A percentile compares a stretch with the other conserved stretches of the same genome.
phyloP scores from a whole-genome alignment of 2,888 invertebrate species.

The Folsomia manolachei region DNA sequence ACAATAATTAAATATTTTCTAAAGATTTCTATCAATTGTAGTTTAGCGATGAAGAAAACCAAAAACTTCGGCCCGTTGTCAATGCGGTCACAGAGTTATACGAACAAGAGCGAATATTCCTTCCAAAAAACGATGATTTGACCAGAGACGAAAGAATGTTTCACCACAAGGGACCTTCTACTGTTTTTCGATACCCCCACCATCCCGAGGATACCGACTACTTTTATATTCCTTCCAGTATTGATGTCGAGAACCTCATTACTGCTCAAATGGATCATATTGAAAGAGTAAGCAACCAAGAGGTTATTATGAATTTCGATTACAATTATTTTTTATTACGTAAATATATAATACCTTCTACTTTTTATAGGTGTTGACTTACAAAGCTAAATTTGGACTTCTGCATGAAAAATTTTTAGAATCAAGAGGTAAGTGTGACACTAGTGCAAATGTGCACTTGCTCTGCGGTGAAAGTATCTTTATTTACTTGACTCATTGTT shows the following conservation, averaged over 20 bases:
- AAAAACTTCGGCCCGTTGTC: not conserved
- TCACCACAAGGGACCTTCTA: not conserved
- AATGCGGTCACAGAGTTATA: not conserved
- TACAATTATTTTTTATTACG: too few species aligned
- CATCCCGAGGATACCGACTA: not conserved
- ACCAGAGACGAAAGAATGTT: not conserved
- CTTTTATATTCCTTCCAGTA: not conserved
- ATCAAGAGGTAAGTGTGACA: too few species aligned
- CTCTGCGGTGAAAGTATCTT: too few species aligned
- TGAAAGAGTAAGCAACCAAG: not conserved
- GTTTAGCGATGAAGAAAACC: slow-evolving; percentile 3
- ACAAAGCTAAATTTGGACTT: not conserved
- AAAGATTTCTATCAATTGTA: not conserved
- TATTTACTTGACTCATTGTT: too few species aligned
- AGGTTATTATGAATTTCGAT: too few species aligned
- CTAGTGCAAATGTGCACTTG: too few species aligned
- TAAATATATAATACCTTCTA: too few species aligned
- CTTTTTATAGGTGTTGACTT: not conserved
- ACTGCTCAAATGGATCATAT: not conserved
- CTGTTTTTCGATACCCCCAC: not conserved
- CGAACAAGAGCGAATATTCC: not conserved
- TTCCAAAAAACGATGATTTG: not conserved
- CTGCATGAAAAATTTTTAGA: too few species aligned
- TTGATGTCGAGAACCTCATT: not conserved
- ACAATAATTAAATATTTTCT: not conserved